Evolutionary conservation across 2,888 invertebrate species (phyloP).

Genomic region (Amblyjoppa fuscipennis): DNA sequence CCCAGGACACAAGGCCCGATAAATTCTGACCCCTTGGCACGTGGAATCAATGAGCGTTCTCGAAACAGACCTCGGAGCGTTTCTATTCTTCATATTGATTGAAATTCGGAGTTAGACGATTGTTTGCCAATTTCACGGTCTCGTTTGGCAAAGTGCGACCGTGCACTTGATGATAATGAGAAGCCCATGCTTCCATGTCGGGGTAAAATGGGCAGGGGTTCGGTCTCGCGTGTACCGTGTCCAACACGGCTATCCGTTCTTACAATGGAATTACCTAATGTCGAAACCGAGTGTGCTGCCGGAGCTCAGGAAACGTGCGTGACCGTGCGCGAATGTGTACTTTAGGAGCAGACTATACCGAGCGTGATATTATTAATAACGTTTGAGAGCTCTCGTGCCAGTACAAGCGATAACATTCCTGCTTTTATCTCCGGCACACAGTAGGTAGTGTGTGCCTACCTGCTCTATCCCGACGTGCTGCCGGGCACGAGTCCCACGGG

Average conservation of each 20-base stretch:
- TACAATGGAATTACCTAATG: conserved; percentile 73
- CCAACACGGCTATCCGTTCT: conserved; percentile 54
- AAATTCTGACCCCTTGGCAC: background rate
- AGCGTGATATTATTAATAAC: conserved; percentile 74
- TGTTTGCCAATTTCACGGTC: conserved; percentile 6
- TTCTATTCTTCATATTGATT: background rate
- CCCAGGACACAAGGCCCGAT: too few relatives aligned
- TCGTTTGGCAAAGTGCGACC: background rate
- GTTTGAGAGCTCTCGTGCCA: conserved; percentile 64
- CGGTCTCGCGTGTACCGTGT: conserved; percentile 35
- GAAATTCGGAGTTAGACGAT: background rate
- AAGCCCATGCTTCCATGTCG: conserved; percentile 38
- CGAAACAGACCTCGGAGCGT: background rate
- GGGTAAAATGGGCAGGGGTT: conserved; percentile 32
- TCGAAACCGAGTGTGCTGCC: conserved; percentile 17
- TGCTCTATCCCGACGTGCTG: conserved; percentile 28
- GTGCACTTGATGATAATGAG: conserved; percentile 14
- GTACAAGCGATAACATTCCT: conserved; percentile 55
- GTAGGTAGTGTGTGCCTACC: conserved; percentile 22
- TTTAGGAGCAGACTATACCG: conserved; percentile 9
- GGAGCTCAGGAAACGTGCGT: conserved; percentile 21
- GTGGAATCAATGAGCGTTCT: background rate
- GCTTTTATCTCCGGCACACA: conserved; percentile 56
- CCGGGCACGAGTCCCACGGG: conserved; percentile 43
- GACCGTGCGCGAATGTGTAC: conserved; percentile 9